phyloP scores from a whole-genome alignment of 2,113 vertebrate species.

The Centropus bengalensis region DNA sequence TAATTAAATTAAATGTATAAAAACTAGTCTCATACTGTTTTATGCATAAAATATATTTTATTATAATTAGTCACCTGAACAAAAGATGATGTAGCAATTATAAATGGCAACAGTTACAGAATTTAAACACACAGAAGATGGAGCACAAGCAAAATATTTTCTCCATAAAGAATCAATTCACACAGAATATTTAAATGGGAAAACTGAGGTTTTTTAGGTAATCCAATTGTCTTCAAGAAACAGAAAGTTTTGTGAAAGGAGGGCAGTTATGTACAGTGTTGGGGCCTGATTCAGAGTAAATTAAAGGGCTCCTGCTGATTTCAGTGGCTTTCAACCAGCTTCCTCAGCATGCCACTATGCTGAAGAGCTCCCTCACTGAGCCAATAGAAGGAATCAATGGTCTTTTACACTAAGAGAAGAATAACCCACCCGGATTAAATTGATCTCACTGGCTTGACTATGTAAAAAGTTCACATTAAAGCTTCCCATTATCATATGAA shows the following conservation, averaged over 20 bases:
- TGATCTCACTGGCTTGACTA: conserved; percentile 51
- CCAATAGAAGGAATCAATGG: conserved; percentile 61
- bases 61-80: conserved; percentile 67
- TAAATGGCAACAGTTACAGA: conserved; percentile 4
- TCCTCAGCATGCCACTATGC: conserved; percentile 30
- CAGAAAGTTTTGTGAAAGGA: conserved; percentile 46
- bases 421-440: conserved; percentile 68
- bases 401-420: conserved; percentile 63
- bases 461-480: conserved; percentile 49
- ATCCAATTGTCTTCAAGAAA: conserved; percentile 29
- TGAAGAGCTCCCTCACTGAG: conserved; percentile 47
- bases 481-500: conserved; percentile 57
- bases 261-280: conserved; percentile 28
- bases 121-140: not conserved
- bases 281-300: conserved; percentile 53
- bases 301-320: conserved; percentile 67
- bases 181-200: not conserved
- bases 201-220: conserved; percentile 40
- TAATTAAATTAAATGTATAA: conserved; percentile 67
- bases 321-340: conserved; percentile 62
- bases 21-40: conserved; percentile 46
- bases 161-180: not conserved
- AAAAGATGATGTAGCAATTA: conserved; percentile 53
- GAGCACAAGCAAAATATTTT: not conserved
- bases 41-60: conserved; percentile 60